Evolutionary conservation across 2,888 invertebrate species (phyloP).

Genomic region (Cactoblastis cactorum): DNA sequence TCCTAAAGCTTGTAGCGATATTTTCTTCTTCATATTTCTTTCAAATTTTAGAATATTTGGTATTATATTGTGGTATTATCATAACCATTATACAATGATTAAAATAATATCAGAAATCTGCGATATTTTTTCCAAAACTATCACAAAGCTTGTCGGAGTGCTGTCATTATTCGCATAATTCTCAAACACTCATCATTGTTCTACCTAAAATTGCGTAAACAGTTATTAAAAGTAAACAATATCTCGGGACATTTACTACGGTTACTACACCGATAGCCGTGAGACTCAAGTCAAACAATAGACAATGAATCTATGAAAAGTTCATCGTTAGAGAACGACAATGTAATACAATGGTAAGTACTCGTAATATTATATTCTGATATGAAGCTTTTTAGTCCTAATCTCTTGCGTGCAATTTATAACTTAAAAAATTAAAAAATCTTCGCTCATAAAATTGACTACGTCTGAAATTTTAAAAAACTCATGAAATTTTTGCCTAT

Average conservation of each 20-base stretch:
- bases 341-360: slow-evolving; percentile 8
- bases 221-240: slow-evolving; percentile 11
- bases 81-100: background rate
- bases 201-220: slow-evolving; percentile 10
- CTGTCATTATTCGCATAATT: background rate
- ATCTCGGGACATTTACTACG: slow-evolving; percentile 9
- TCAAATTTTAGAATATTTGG: too few species aligned
- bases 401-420: too few species aligned
- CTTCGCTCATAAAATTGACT: too few species aligned
- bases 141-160: background rate
- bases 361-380: background rate
- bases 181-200: background rate
- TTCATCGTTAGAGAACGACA: slow-evolving; percentile 17
- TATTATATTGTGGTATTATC: background rate
- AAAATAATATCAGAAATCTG: background rate
- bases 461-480: too few species aligned
- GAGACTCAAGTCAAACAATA: slow-evolving; percentile 18
- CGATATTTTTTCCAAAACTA: background rate
- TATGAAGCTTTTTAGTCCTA: background rate
- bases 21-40: too few species aligned
- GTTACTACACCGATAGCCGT: slow-evolving; percentile 19
- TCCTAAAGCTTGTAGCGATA: too few species aligned
- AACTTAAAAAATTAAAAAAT: too few species aligned
- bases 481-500: too few species aligned
- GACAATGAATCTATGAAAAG: slow-evolving; percentile 20